These are phyloP conservation scores for Amphimallon solstitiale DNA, from an alignment of 2,888 invertebrate species.

Conservation along the genomic window DNA sequence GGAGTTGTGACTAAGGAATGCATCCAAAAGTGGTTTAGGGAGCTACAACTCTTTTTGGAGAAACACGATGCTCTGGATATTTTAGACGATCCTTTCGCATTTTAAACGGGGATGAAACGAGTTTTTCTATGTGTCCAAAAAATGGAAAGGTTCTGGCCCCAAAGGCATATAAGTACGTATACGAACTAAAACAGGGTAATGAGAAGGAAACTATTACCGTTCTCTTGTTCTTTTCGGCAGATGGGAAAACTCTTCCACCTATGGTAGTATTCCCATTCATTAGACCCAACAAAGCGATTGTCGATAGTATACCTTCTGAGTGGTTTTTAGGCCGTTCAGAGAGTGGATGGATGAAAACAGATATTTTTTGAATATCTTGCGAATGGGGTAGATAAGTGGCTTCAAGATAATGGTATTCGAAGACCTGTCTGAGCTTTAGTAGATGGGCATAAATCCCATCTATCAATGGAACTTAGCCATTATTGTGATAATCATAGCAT, in stretches of 20 bases:
- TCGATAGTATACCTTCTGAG: constrained; percentile 49
- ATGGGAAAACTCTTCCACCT: constrained; percentile 49
- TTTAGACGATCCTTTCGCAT: constrained; percentile 48
- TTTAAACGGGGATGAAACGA: constrained; percentile 56
- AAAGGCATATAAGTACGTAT: constrained; percentile 46
- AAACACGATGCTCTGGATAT: constrained; percentile 31
- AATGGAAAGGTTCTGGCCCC: constrained; percentile 48
- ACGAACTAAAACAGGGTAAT: constrained; percentile 53
- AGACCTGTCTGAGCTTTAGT: constrained; percentile 48
- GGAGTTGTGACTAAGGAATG: constrained; percentile 43
- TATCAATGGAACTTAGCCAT: constrained; percentile 44
- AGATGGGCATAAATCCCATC: constrained; percentile 51
- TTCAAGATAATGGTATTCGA: constrained; percentile 38
- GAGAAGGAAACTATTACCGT: constrained; percentile 53
- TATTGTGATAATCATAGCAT: constrained; percentile 40
- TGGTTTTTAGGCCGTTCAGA: constrained; percentile 52
- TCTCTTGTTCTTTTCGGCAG: constrained; percentile 53
- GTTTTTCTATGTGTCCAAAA: constrained; percentile 54
- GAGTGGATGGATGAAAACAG: constrained; percentile 44
- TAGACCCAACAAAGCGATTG: constrained; percentile 32
- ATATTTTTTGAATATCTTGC: constrained; percentile 45
- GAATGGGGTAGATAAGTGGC: constrained; percentile 42
- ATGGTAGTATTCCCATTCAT: constrained; percentile 41
- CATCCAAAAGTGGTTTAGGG: constrained; percentile 46
- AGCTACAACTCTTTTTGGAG: constrained; percentile 40